Conservation (phyloP, 1,140 invertebrate species). For the Archivesica marissinica region DNA sequence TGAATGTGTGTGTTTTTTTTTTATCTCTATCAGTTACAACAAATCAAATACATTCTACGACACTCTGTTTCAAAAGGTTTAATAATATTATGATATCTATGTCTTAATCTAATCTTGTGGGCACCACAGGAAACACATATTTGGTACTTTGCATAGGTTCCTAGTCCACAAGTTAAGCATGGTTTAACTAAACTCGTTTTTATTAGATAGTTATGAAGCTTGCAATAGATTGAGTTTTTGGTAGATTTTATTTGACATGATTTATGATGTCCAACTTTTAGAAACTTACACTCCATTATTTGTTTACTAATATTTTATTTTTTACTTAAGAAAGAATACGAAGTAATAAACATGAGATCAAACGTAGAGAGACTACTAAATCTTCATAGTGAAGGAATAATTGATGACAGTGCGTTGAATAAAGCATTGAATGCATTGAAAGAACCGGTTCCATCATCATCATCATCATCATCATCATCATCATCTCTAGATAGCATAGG, state of each 20-base stretch:
- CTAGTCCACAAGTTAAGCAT: slow-evolving; percentile 19
- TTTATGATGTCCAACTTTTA: not conserved
- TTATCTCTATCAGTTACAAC: too few relatives aligned
- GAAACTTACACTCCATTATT: not conserved
- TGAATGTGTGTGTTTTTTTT: too few relatives aligned
- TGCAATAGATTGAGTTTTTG: slow-evolving; percentile 7
- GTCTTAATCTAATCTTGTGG: too few relatives aligned
- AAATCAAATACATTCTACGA: too few relatives aligned
- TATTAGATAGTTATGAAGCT: not conserved
- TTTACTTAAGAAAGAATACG: too few relatives aligned
- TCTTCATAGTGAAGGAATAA: not conserved
- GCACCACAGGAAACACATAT: too few relatives aligned
- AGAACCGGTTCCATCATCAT: not conserved
- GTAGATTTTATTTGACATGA: slow-evolving; percentile 25
- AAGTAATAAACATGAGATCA: too few relatives aligned
- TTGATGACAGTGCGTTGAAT: not conserved
- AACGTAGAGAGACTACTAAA: not conserved
- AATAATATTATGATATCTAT: too few relatives aligned
- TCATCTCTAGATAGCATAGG: not conserved
- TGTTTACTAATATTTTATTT: too few relatives aligned
- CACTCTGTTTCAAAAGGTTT: too few relatives aligned
- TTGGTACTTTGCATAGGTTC: not conserved
- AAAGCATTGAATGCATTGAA: not conserved
- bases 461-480: too few relatives aligned
- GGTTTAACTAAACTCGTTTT: not conserved